Evolutionary conservation across 2,113 vertebrate genomes (phyloP), one percentile per base, ranked within the genome.

Genomic region (Porphyrio hochstetteri): DNA sequence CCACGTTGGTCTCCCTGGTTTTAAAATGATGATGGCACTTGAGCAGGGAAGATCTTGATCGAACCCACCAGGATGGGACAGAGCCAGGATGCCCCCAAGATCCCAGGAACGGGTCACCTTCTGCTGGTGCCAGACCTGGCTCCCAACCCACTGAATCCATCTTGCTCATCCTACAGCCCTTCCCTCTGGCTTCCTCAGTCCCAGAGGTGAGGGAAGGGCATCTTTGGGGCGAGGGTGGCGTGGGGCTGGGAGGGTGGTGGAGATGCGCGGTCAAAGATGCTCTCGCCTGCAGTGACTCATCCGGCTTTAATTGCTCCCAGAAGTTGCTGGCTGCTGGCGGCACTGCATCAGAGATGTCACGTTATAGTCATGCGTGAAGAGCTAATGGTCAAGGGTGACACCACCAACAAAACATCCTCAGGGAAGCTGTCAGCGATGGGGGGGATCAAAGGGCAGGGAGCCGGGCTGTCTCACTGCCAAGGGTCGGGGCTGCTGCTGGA

Each of bases 321-420:
- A 77, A 93, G 91, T 92, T 0, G 16, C 25, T 1, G 67, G 93
- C 72, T 84, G 84, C 93, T 95, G 92, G 84, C 77, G 11, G 89
- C 93, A 31, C 68, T 3, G 5, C 83, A 86, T 50, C 89, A 31
- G 82, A 92, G 60, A 78, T 78, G 82, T 92, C 93, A 91, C 31
- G 33, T 55, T 95, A 83, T 42, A 77, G 82, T 86, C 96, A 93
- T 85, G 71, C 77, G 16, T 77, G 83, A 69, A 92, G 86, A 95
- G 67, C 68, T 77, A 48, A 67, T 84, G 87, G 93, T 88, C 84
- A 91, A 81, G 86, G 61, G 61, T 81, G 81, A 92, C 90, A 75
- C 84, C n/a, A 87, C 60, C 86, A 85, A 44, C 87, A 93, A 95
- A 95, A 95, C 89, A 96, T 93, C 86, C 83, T 33, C 27, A 4